phyloP scores from a whole-genome alignment of 2,888 invertebrate species.

The Phyto melanocephala region DNA sequence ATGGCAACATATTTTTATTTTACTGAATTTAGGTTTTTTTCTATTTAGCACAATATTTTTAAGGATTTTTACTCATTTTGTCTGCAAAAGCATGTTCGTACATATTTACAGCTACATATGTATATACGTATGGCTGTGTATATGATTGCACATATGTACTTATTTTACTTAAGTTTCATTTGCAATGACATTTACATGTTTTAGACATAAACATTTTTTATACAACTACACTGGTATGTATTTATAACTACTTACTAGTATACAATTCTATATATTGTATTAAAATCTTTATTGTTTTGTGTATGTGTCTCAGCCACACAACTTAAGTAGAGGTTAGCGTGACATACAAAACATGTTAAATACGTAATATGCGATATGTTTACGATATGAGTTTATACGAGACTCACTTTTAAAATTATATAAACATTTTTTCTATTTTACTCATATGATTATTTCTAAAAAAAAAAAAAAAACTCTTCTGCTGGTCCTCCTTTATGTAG shows the following conservation, averaged over 20 bases:
- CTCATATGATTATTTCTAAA: too few species aligned
- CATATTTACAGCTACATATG: not conserved
- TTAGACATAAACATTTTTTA: not conserved
- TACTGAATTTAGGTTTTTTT: not conserved
- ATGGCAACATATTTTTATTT: not conserved
- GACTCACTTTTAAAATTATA: too few species aligned
- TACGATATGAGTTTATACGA: not conserved
- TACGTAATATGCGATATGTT: not conserved
- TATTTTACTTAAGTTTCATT: not conserved
- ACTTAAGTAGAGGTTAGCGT: slow-evolving; percentile 21
- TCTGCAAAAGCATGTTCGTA: not conserved
- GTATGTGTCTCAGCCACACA: not conserved
- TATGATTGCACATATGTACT: not conserved
- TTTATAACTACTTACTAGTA: not conserved
- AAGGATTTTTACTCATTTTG: not conserved
- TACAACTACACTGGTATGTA: not conserved
- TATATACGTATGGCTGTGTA: not conserved
- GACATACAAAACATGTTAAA: not conserved
- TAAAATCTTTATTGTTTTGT: too few species aligned
- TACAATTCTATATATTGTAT: not conserved
- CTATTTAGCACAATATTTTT: not conserved
- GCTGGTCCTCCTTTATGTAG: too few species aligned
- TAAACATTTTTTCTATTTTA: too few species aligned
- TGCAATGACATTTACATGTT: slow-evolving; percentile 1
- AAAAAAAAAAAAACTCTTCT: too few species aligned